Base-by-base conservation (phyloP, 2,888 invertebrate species). In the Ophion slaviceki region DNA sequence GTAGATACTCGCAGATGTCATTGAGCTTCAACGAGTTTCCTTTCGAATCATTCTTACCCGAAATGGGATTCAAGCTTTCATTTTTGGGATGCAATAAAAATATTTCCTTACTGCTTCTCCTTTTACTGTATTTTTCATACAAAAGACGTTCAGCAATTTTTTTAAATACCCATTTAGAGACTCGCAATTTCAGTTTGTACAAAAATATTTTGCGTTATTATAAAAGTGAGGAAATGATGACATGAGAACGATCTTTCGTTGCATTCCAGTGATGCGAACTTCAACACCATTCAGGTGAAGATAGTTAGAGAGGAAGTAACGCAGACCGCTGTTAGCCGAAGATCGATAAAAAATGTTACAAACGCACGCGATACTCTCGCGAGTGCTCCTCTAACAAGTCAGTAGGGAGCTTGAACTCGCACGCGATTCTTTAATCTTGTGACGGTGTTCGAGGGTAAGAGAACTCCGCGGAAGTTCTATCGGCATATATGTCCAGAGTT, bases 271-370 rank as follows among this genome's bases (percentile, higher is more conserved):
- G 3, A 14, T 47, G 10, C 47, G 8, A 47, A 47, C 2, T 47
- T 47, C 47, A 47, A 14, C 47, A 14, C 14, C 47, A 47, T 47
- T 47, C 47, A 47, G 10, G 14, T 47, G 47, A 47, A 47, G 36
- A 20, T 28, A n/a, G n/a, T 14, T 36, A 24, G 28, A 20, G 45
- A 59, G 71, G 36, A 74, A 40, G 17, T 53, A 62, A 75, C n/a
- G 57, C 61, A n/a, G 57, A 67, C 67, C 47, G 66, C 40, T 40
- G 68, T 81, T 36, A 59, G 53, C 75, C 64, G 47, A 17, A 78
- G 67, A 78, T 85, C 81, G 81, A 85, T 85, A 66, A 57, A 79
- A 79, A 78, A 78, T 81, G 74, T 81, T 85, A 74, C 81, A 62
- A 75, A 78, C 59, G 67, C 78, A 64, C 17, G 45, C 11, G 57